These are phyloP conservation scores for Conomelus anceps DNA, from an alignment of 2,888 invertebrate species.

Conservation along the genomic window DNA sequence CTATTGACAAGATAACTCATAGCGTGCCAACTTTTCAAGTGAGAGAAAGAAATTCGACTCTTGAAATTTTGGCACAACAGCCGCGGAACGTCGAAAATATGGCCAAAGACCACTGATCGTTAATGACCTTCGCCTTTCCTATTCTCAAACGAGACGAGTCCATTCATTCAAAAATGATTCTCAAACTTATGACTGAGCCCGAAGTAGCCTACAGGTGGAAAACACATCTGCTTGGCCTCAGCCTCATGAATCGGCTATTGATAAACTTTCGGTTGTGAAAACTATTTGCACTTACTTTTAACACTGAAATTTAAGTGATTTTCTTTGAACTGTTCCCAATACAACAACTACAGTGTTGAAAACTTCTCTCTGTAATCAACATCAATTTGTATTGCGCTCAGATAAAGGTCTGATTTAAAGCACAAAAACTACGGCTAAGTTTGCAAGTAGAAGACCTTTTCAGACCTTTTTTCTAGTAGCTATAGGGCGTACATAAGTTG, in stretches of 20 bases:
- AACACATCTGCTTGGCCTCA: not conserved
- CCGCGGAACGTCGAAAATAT: not conserved
- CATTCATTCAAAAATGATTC: not conserved
- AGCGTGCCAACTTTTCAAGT: not conserved
- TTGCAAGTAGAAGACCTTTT: too few species aligned
- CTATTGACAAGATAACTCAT: not conserved
- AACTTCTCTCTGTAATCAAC: too few species aligned
- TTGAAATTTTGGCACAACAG: not conserved
- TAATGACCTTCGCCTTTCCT: not conserved
- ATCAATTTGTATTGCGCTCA: too few species aligned
- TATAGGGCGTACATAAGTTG: too few species aligned
- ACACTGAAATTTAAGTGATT: too few species aligned
- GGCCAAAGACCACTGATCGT: not conserved
- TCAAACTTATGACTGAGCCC: not conserved
- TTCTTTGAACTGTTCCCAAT: too few species aligned
- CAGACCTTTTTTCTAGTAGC: too few species aligned
- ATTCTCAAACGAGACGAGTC: not conserved
- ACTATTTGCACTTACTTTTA: too few species aligned
- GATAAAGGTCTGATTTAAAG: too few species aligned
- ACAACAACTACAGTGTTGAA: too few species aligned
- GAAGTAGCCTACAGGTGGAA: not conserved
- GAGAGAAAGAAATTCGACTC: not conserved
- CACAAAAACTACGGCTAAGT: too few species aligned
- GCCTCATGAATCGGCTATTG: not conserved
- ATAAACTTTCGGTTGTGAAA: not conserved